These are phyloP conservation scores for Lepisosteus oculatus DNA, from an alignment of 2,113 vertebrate species.

Conservation along the genomic window DNA sequence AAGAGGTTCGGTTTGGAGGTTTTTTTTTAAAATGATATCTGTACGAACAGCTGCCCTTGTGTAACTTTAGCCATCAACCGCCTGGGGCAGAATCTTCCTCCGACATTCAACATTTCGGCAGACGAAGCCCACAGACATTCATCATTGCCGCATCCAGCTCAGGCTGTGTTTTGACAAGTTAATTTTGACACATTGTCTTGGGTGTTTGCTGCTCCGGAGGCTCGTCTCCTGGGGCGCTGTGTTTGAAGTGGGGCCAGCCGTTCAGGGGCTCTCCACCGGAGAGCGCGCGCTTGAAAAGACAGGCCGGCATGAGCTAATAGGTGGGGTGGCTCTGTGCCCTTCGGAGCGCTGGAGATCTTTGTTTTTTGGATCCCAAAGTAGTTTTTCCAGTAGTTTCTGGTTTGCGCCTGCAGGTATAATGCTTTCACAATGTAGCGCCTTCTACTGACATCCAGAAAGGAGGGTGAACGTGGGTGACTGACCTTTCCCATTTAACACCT, in stretches of 20 bases:
- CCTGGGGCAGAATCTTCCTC: neutral
- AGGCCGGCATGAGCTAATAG: neutral
- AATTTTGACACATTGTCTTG: neutral
- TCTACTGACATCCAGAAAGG: neutral
- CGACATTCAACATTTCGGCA: neutral
- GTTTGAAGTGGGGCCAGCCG: neutral
- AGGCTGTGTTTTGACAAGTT: neutral
- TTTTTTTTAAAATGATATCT: no score
- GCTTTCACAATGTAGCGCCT: neutral
- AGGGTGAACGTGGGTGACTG: neutral
- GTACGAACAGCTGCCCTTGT: no score
- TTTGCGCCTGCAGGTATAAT: neutral
- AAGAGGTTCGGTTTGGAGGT: no score
- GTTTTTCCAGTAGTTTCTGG: neutral
- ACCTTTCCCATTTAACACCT: neutral
- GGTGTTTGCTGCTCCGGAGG: neutral
- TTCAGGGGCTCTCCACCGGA: neutral
- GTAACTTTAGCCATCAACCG: neutral
- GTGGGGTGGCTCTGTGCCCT: neutral
- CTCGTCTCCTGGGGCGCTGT: neutral
- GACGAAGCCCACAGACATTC: neutral
- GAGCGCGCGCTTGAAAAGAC: neutral
- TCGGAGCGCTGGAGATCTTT: no score
- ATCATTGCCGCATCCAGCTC: neutral
- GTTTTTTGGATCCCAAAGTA: neutral